Evolutionary conservation across 2,797 vertebrate genomes (phyloP), one percentile per base, ranked within the genome.

Genomic region (Anabacerthia variegaticeps): DNA sequence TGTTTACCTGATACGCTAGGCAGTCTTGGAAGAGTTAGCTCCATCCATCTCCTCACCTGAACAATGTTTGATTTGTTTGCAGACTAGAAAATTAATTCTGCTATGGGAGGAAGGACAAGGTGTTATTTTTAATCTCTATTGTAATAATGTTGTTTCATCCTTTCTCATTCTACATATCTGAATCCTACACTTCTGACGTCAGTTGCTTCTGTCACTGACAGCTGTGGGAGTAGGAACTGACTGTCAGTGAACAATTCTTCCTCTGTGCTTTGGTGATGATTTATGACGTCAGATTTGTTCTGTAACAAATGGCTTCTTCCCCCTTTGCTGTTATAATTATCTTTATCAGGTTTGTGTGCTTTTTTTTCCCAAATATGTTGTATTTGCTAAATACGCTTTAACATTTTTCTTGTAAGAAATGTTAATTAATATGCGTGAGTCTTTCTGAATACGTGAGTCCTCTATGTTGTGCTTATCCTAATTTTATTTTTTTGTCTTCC

Each of bases 401-500:
- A 91, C 80, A 49, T 23, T 75, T 90, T 96, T 86, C 39, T 67
- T 85, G 28, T 76, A 92, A 66, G 6, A 84, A 66, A 67, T 78
- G 36, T 78, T 86, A 79, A 72, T 67, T 85, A 48, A 78, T 48
- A 17, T 71, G 44, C 46, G 46, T 48, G 37, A 79, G 28, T 86
- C 71, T 92, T 91, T 89, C 54, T 91, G 66, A 93, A 71, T 88
- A 92, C 93, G 85, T 87, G 88, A 94, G 75, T 88, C 85, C 62
- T 97, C 82, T 85, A 1, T 95, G 90, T 82, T 90, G n/a, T 94
- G 68, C 69, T 96, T 97, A 92, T 86, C 91, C 92, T 97, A 95
- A 96, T 95, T 93, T 84, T 97, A 90, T 95, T 95, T 91, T 92
- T 97, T 96, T 97, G 92, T 96, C 80, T 97, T 96, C 96, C 89